These are phyloP conservation scores for Catocala sponsa DNA, from an alignment of 2,888 invertebrate species.

Conservation along the genomic window DNA sequence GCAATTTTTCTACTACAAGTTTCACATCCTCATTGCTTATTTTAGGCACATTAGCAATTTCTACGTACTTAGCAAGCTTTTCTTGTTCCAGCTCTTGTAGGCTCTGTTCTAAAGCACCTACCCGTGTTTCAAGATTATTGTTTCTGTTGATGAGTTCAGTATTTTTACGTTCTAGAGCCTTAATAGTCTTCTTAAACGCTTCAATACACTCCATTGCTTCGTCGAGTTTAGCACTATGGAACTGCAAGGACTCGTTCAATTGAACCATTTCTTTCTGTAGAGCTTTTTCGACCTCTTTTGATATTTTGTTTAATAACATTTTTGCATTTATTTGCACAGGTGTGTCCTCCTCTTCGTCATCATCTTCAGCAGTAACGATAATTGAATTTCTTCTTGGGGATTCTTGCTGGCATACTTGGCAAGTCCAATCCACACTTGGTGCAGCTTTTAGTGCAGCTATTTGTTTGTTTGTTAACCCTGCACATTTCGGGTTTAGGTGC, in stretches of 20 bases:
- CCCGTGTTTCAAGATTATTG: constrained; percentile 5
- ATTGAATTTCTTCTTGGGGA: constrained; percentile 19
- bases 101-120: constrained; percentile 5
- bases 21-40: not conserved
- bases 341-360: constrained; percentile 18
- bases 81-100: not conserved
- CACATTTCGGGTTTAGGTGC: no score
- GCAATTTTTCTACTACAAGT: not conserved
- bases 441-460: constrained; percentile 25
- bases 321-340: constrained; percentile 1
- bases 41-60: constrained; percentile 1
- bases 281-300: not conserved
- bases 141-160: constrained; percentile 9
- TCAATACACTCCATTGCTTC: constrained; percentile 9
- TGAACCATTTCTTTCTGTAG: not conserved
- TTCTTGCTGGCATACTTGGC: constrained; percentile 26
- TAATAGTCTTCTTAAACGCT: constrained; percentile 5
- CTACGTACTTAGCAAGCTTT: not conserved
- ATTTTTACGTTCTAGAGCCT: constrained; percentile 6
- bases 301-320: not conserved
- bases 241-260: constrained; percentile 6
- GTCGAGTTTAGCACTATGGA: constrained; percentile 12
- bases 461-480: constrained; percentile 35
- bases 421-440: constrained; percentile 33
- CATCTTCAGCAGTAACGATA: constrained; percentile 14